These are phyloP conservation scores for Eupsilia transversa DNA, from an alignment of 2,888 invertebrate genomes.

Conservation along the genomic window DNA sequence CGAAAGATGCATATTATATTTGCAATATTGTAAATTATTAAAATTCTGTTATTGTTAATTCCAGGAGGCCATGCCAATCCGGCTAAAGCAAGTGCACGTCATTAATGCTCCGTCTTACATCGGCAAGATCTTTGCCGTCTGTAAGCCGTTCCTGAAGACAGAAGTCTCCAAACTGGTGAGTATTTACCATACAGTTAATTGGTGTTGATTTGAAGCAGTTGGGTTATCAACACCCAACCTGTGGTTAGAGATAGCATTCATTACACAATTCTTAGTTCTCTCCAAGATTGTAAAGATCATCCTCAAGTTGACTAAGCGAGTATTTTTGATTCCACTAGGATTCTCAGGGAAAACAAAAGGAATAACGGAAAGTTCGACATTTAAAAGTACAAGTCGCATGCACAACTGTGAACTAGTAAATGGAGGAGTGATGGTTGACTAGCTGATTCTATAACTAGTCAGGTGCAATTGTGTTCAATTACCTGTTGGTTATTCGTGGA, in stretches of 20 bases:
- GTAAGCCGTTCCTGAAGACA: conserved; percentile 93
- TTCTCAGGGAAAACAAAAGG: background rate
- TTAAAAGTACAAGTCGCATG: background rate
- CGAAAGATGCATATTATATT: background rate
- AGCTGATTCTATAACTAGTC: background rate
- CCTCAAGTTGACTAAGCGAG: background rate
- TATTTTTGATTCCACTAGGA: background rate
- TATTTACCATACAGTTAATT: conserved; percentile 11
- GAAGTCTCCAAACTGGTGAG: conserved; percentile 93
- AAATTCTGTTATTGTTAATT: conserved; percentile 53
- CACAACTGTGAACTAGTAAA: no score
- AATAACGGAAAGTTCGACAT: background rate
- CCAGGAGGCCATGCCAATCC: conserved; percentile 93
- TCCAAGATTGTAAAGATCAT: background rate
- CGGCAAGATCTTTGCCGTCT: conserved; percentile 91
- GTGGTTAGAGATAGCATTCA: background rate
- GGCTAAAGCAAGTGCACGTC: conserved; percentile 92
- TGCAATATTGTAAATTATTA: background rate
- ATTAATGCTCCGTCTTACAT: conserved; percentile 92
- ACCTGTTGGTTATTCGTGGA: background rate
- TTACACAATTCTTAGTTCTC: background rate
- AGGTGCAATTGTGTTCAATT: background rate
- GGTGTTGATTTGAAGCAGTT: background rate
- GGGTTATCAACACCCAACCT: background rate
- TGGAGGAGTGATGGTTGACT: background rate